Base-by-base conservation (phyloP, 2,888 invertebrate species). In the Synanthedon formicaeformis region DNA sequence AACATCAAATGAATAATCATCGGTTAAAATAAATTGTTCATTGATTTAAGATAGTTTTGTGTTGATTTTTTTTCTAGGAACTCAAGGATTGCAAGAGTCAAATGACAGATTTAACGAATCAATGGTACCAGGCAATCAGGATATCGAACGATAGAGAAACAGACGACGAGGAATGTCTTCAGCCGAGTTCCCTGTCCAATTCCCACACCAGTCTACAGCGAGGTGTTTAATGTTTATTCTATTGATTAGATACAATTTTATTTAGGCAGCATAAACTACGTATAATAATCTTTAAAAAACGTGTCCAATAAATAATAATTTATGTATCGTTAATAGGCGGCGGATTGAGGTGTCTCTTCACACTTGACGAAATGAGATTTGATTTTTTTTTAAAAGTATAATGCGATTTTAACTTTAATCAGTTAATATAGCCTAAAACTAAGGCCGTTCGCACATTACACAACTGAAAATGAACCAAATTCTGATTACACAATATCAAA, bases 91-190 rank as follows among this genome's bases (percentile, higher is more conserved):
- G 98, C 72, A 96, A 96, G 78, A 96, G 94, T 62, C 97, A 98
- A 85, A 97, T 98, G 96, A 95, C 96, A 1, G 96, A 96, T 79
- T 87, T 98, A 60, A 97, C 98, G 0, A 96, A 97, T 74, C 95
- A 98, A 75, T 98, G 98, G 98, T 98, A 97, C 82, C 96, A 98
- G 75, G 97, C 97, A 0, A 97, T 98, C 62, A 90, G 96, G 56
- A 94, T 96, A 67, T 93, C 95, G 51, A 96, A 96, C 10, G 91
- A 94, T 58, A 93, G 95, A 65, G 94, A 95, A 40, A 96, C 95
- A 50, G 95, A 94, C 54, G 94, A 95, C 56, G 91, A 88, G 52
- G 87, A 88, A 54, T 81, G 66, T 56, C 58, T 83, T 41, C 84
- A 81, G 56, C 75, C 76, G 52, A 77, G 68, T 48, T 81, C 86